phyloP scores from a whole-genome alignment of 2,888 invertebrate species.

The Eudasyphora cyanicolor region DNA sequence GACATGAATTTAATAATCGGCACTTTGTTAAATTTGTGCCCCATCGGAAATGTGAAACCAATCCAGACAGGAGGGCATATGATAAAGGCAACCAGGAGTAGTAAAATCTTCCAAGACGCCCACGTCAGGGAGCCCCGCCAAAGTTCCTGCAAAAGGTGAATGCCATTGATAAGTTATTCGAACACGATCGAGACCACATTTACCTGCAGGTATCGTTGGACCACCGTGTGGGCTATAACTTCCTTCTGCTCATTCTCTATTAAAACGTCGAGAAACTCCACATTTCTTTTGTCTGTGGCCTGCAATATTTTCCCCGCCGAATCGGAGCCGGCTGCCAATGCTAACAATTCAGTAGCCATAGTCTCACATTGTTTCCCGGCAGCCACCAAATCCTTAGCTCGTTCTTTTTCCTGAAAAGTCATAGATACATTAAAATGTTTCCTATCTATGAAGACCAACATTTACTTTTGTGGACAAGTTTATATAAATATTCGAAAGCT shows the following conservation, averaged over 20 bases:
- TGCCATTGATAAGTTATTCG: background rate
- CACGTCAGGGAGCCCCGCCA: constrained; percentile 98
- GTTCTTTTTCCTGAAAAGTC: constrained; percentile 91
- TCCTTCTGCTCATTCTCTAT: constrained; percentile 99
- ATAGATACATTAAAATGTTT: background rate
- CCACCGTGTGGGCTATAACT: constrained; percentile 97
- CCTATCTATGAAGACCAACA: background rate
- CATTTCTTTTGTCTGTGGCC: constrained; percentile 95
- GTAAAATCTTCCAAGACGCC: constrained; percentile 96
- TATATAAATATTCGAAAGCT: constrained; percentile 95
- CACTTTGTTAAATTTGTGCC: constrained; percentile 97
- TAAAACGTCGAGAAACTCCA: constrained; percentile 96
- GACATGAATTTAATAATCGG: constrained; percentile 99
- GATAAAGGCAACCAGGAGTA: constrained; percentile 95
- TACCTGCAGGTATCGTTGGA: constrained; percentile 97
- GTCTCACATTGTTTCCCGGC: constrained; percentile 98
- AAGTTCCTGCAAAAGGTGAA: constrained; percentile 86
- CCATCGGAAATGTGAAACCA: constrained; percentile 95
- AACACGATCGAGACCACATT: constrained; percentile 75
- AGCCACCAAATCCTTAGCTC: constrained; percentile 96
- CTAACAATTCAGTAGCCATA: constrained; percentile 97
- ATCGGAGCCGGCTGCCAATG: constrained; percentile 95
- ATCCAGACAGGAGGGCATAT: constrained; percentile 98
- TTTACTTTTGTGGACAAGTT: constrained; percentile 90
- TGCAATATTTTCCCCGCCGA: constrained; percentile 97